Evolutionary conservation across 2,888 invertebrate species (phyloP), one percentile per base, ranked within the genome.

Genomic region (Blomia tropicalis): DNA sequence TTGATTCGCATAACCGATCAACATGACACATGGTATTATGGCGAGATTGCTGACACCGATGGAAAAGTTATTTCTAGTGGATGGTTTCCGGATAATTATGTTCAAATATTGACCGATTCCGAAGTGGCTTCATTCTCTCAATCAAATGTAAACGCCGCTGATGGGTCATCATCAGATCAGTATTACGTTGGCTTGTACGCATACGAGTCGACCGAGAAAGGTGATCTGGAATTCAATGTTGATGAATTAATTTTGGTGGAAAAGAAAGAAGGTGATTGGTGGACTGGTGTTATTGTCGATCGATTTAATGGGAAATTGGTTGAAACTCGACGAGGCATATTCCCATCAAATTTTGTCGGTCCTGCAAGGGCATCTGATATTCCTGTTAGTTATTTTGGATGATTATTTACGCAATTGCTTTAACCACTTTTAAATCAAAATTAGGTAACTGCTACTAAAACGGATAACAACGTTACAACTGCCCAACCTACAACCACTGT

Each of bases 191-290:
- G 92, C 27, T 80, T 88, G 61, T 95, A 90, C 75, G 86, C 88
- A 1, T 95, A 93, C 75, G 81, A 83, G 62, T 91, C 92, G 0
- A 76, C 80, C 4, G 96, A 96, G 74, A 78, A 83, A 0, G 93
- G 92, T 0, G 98, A 98, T 77, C 78, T 98, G 64, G 83, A 79
- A 64, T 95, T 95, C 75, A 84, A 85, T 68, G 79, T 79, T 66
- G 81, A 92, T 0, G 95, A 95, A 74, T 77, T 85, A 69, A 85
- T 98, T 64, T 79, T 82, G 69, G 92, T 98, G 1, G 80, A 82
- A 43, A 83, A 89, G 66, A 83, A 86, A 66, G 92, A 95, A 65
- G 95, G 92, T 0, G 95, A 96, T 72, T 98, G 96, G 96, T 98
- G 96, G 96, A 93, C 93, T 3, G 96, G 96, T 30, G 81, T 83